Conservation (phyloP, 2,888 invertebrate species). For the Cephus nigrinus region DNA sequence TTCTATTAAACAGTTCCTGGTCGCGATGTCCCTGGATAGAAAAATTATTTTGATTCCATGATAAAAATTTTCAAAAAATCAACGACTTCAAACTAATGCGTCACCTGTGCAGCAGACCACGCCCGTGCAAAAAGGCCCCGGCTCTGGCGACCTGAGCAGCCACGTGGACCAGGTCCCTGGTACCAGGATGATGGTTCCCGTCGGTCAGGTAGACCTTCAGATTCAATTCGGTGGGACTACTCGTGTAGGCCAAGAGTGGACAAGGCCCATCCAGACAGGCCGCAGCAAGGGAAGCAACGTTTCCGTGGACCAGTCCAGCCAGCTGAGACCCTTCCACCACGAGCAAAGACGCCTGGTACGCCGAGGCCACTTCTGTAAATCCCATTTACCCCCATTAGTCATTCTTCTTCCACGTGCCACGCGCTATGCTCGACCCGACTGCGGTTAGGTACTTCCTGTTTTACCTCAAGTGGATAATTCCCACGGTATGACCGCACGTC, state of each 20-base stretch:
- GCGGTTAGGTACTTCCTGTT: slow-evolving; percentile 9
- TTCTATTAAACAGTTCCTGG: slow-evolving; percentile 83
- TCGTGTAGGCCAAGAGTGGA: slow-evolving; percentile 80
- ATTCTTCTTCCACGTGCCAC: neutral
- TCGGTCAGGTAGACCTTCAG: slow-evolving; percentile 64
- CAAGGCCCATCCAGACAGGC: slow-evolving; percentile 72
- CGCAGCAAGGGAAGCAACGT: slow-evolving; percentile 78
- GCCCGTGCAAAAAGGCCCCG: slow-evolving; percentile 87
- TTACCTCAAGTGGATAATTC: slow-evolving; percentile 17
- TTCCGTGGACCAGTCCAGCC: slow-evolving; percentile 77
- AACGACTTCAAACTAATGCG: neutral
- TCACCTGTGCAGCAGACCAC: slow-evolving; percentile 82
- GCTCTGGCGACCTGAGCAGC: slow-evolving; percentile 89
- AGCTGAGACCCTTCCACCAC: slow-evolving; percentile 82
- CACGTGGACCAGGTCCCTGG: slow-evolving; percentile 86
- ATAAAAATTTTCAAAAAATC: neutral
- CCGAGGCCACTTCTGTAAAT: slow-evolving; percentile 76
- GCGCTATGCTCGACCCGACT: neutral
- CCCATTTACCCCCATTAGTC: neutral
- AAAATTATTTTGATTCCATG: slow-evolving; percentile 8
- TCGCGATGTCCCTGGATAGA: slow-evolving; percentile 79
- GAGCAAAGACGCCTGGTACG: slow-evolving; percentile 77
- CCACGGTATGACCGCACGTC: no score
- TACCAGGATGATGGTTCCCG: slow-evolving; percentile 67
- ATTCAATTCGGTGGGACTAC: slow-evolving; percentile 63